Conservation (phyloP, 2,888 invertebrate genomes). For the Pasiphila rectangulata region DNA sequence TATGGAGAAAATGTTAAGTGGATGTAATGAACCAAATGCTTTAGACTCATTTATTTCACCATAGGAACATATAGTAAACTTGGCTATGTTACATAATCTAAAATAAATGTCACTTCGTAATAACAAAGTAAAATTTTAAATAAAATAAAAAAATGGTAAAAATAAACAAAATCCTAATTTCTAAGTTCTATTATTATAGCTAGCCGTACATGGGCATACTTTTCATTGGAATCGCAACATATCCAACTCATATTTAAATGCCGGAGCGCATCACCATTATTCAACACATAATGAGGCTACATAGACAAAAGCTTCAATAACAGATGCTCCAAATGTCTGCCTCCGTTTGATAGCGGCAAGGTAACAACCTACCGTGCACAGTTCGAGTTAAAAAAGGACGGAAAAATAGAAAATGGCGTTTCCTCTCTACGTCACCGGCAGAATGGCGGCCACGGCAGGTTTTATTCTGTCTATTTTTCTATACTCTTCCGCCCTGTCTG, state of each 20-base stretch:
- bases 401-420: constrained; percentile 67
- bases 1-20: no score
- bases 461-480: constrained; percentile 56
- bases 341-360: constrained; percentile 28
- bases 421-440: constrained; percentile 73
- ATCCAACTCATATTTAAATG: neutral
- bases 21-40: no score
- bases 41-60: no score
- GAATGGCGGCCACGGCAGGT: constrained; percentile 64
- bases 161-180: no score
- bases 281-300: constrained; percentile 16
- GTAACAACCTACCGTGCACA: constrained; percentile 30
- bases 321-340: constrained; percentile 30
- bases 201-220: no score
- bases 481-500: constrained; percentile 60
- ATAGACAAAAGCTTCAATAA: constrained; percentile 29
- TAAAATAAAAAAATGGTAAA: no score
- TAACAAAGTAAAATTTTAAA: no score
- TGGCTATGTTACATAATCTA: no score
- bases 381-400: constrained; percentile 46
- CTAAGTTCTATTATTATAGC: no score
- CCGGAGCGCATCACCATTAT: constrained; percentile 4
- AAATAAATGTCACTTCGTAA: no score
- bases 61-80: no score
- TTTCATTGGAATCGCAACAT: no score